Conservation (phyloP, 23 tunicate species). For the Trididemnum clinides region DNA sequence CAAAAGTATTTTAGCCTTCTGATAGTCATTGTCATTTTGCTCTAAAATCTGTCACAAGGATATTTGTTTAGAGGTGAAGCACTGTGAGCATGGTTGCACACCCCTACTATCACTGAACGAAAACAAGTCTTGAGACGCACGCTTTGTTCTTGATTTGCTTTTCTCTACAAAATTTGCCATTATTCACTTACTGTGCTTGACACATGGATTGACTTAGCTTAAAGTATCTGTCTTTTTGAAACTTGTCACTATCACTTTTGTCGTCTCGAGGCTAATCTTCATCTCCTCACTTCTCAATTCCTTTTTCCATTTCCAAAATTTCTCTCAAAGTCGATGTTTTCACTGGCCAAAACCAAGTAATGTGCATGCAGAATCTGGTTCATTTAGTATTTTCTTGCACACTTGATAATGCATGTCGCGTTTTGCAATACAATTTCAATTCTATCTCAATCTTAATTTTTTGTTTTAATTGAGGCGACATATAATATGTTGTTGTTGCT, state of each 20-base stretch:
- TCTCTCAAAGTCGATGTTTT: background rate
- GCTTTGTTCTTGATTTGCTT: too few species aligned
- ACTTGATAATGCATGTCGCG: background rate
- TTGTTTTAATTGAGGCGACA: background rate
- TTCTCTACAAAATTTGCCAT: background rate
- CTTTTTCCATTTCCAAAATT: background rate
- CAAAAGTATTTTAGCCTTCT: too few species aligned
- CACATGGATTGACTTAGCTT: background rate
- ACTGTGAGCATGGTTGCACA: too few species aligned
- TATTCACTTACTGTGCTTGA: background rate
- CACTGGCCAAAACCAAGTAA: background rate
- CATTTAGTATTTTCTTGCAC: background rate
- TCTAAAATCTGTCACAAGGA: too few species aligned
- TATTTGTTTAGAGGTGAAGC: too few species aligned
- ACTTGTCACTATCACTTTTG: background rate
- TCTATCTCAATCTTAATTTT: background rate
- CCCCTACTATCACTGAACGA: too few species aligned
- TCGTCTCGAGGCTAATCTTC: background rate
- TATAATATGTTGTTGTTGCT: too few species aligned
- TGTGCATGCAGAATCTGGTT: background rate
- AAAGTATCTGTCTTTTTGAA: background rate
- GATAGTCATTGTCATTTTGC: too few species aligned
- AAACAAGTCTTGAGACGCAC: too few species aligned
- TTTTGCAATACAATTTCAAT: too few species aligned
- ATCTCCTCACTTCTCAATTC: background rate